These are phyloP conservation scores for Boulengeromyrus knoepffleri DNA, from an alignment of 2,113 vertebrate genomes.

Conservation along the genomic window DNA sequence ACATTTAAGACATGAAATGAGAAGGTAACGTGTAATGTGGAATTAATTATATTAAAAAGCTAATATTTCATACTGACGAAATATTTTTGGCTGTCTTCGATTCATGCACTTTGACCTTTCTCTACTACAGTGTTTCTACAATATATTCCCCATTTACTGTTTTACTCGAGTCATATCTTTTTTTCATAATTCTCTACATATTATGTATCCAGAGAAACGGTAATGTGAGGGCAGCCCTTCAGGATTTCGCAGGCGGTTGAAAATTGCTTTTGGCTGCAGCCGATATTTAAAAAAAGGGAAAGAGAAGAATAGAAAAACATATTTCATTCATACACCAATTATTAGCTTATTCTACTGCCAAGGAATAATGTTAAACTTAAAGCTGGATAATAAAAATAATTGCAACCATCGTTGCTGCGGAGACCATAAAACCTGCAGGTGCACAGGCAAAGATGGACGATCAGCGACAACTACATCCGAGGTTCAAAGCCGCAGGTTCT, in stretches of 20 bases:
- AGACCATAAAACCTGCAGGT: slow-evolving; percentile 50
- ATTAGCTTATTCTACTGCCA: slow-evolving; percentile 22
- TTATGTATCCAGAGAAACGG: background rate
- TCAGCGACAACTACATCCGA: slow-evolving; percentile 25
- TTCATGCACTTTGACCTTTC: background rate
- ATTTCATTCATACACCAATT: slow-evolving; percentile 17
- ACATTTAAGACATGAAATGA: background rate
- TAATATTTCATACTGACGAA: background rate
- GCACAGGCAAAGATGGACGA: slow-evolving; percentile 39
- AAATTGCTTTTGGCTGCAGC: background rate
- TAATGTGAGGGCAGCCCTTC: background rate
- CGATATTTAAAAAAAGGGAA: background rate
- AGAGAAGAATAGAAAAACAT: slow-evolving; percentile 17
- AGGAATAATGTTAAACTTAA: slow-evolving; percentile 16
- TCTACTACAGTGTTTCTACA: background rate
- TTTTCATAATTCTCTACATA: background rate
- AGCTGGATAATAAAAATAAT: slow-evolving; percentile 20
- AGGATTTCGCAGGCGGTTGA: background rate
- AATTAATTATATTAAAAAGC: background rate
- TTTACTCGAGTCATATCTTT: background rate
- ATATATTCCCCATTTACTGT: background rate
- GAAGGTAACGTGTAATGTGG: background rate
- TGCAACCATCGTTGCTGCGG: slow-evolving; percentile 25
- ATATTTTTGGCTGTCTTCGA: background rate
- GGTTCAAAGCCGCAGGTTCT: slow-evolving; percentile 26